phyloP scores from a whole-genome alignment of 2,113 vertebrate genomes.

The Scophthalmus maximus region DNA sequence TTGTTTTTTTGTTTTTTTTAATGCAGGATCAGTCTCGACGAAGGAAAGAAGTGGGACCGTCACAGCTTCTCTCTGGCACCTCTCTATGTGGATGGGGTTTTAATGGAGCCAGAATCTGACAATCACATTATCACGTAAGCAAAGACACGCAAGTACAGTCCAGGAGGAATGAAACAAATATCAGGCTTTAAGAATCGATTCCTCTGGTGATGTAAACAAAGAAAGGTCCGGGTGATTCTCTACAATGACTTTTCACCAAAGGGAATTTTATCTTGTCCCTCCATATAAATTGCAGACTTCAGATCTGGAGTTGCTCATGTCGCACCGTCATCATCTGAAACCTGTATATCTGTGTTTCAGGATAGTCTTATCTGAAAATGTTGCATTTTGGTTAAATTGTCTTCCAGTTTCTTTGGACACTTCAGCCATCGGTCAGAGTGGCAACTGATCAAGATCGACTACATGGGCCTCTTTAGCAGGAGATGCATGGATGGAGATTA shows the following conservation, averaged over 20 bases:
- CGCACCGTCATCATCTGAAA: conserved; percentile 3
- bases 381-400: conserved; percentile 9
- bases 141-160: conserved; percentile 32
- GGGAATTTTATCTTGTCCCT: conserved; percentile 3
- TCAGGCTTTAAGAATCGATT: conserved; percentile 16
- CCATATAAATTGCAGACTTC: conserved; percentile 3
- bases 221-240: too few relatives aligned
- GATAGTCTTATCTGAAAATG: conserved; percentile 19
- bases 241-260: neutral
- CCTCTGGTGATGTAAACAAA: conserved; percentile 3
- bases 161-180: conserved; percentile 30
- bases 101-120: conserved; percentile 94
- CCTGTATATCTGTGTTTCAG: neutral
- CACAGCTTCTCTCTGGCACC: conserved; percentile 92
- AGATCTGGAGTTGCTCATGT: conserved; percentile 4
- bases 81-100: conserved; percentile 94
- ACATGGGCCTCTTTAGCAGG: conserved; percentile 89
- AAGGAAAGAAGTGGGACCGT: conserved; percentile 93
- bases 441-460: conserved; percentile 97
- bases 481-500: conserved; percentile 93
- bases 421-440: conserved; percentile 95
- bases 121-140: conserved; percentile 98
- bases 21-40: conserved; percentile 94
- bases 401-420: conserved; percentile 90
- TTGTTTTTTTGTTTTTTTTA: conserved; percentile 28